Conservation (phyloP, 64 coral and sea anemone genomes). For the Actinia equina region DNA sequence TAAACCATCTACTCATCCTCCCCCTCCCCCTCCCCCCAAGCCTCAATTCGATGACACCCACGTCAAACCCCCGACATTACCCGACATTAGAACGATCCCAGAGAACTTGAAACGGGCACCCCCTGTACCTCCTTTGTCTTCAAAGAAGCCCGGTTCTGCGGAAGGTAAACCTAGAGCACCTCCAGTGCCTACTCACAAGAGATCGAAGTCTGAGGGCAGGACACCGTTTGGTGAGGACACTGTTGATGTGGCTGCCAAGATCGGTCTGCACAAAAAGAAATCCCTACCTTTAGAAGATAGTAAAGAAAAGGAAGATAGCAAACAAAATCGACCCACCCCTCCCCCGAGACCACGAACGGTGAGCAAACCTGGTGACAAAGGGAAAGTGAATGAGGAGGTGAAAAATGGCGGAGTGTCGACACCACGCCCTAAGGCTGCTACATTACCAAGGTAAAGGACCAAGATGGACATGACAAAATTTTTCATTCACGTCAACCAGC, state of each 20-base stretch:
- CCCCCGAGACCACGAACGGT: constrained; percentile 34
- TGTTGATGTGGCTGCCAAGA: constrained; percentile 6
- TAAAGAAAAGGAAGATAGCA: not conserved
- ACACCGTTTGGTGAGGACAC: constrained; percentile 57
- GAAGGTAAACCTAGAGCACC: constrained; percentile 39
- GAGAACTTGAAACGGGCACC: constrained; percentile 17
- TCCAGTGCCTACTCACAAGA: constrained; percentile 67
- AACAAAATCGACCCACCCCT: constrained; percentile 15
- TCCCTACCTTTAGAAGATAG: constrained; percentile 28
- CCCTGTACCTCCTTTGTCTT: constrained; percentile 60
- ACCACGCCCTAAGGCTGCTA: not conserved
- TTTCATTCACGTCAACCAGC: too few species aligned
- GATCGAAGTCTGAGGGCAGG: constrained; percentile 79
- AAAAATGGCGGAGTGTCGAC: not conserved
- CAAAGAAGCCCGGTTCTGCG: not conserved
- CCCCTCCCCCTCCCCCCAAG: constrained; percentile 48
- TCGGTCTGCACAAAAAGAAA: constrained; percentile 34
- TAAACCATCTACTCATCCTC: constrained; percentile 37
- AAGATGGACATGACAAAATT: too few species aligned
- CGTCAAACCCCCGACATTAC: constrained; percentile 8
- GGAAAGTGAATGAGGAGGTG: not conserved
- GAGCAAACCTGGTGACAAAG: not conserved
- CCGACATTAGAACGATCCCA: constrained; percentile 3
- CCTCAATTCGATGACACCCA: constrained; percentile 65
- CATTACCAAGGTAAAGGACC: constrained; percentile 18